phyloP scores from a whole-genome alignment of 2,113 vertebrate genomes.

The Rhabdornis inornatus region DNA sequence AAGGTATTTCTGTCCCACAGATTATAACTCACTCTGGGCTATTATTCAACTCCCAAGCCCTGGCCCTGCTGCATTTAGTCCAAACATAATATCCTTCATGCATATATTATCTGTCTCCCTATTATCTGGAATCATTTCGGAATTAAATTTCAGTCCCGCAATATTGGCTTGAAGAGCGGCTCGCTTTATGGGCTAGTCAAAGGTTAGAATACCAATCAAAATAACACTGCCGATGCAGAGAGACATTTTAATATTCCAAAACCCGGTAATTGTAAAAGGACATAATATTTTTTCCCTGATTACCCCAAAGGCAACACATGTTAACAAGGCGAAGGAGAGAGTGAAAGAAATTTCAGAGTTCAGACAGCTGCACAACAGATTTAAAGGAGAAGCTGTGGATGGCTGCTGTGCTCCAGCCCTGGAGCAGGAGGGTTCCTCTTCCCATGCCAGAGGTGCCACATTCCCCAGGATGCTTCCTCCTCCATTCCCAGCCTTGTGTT shows the following conservation, averaged over 20 bases:
- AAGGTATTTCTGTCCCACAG: constrained; percentile 95
- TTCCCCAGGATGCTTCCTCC: neutral
- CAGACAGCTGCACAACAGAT: constrained; percentile 80
- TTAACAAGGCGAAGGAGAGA: constrained; percentile 81
- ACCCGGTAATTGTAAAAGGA: constrained; percentile 98
- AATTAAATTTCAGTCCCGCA: constrained; percentile 95
- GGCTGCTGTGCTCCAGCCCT: neutral
- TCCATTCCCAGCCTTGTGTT: neutral
- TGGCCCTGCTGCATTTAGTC: constrained; percentile 87
- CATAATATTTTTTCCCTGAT: constrained; percentile 93
- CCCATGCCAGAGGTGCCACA: accelerated
- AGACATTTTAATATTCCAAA: constrained; percentile 99
- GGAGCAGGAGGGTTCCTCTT: neutral
- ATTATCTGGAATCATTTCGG: constrained; percentile 98
- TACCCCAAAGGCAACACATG: constrained; percentile 88
- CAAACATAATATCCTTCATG: constrained; percentile 99
- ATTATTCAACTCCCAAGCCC: constrained; percentile 97
- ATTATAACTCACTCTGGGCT: constrained; percentile 92
- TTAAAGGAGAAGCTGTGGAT: constrained; percentile 75
- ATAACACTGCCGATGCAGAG: constrained; percentile 91
- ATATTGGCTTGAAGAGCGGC: constrained; percentile 89
- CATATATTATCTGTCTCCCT: constrained; percentile 99
- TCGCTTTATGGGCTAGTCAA: constrained; percentile 94
- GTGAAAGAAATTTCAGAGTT: constrained; percentile 81
- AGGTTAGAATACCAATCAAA: constrained; percentile 99